Evolutionary conservation across 2,888 invertebrate genomes (phyloP), one percentile per base, ranked within the genome.

Genomic region (Scrobipalpa costella): DNA sequence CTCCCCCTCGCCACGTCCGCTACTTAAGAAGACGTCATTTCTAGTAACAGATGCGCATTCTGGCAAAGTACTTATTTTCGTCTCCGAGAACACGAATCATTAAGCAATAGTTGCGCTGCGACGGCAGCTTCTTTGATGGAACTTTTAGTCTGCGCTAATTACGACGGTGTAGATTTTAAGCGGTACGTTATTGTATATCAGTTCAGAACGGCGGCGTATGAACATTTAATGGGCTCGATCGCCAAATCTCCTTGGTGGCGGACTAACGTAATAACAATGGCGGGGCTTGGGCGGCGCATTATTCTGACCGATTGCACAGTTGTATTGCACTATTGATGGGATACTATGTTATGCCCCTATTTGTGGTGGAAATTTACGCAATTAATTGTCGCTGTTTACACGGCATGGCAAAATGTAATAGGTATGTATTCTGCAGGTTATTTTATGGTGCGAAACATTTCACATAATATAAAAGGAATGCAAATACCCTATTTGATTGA

Each of bases 271-370:
- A 80, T 81, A 81, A 78, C 80, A 79, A 79, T 77, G 74, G 73
- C 67, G 71, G 68, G 66, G 74, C 74, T 71, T 73, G 73, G 74
- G 70, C 76, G 69, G 70, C 76, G 79, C 71, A 84, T 88, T 86
- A 86, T 86, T 85, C 84, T 83, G 79, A 82, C 74, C 79, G 84
- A 86, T 80, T 84, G 84, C 81, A 77, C 79, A 77, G 69, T 79
- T 76, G 76, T 78, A 83, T 83, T 79, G 78, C 79, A 70, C 70
- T 73, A 69, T 70, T 73, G 72, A 73, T 66, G 58, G 61, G 65
- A 57, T 63, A 59, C 49, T 47, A 5, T 44, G 63, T 34, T 61
- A 55, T 57, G 47, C 55, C 59, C 61, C 62, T 62, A 66, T 64
- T 64, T 64, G 61, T 52, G 34, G 57, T 52, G 61, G 61, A 67